phyloP scores from a whole-genome alignment of 92 coral and sea anemone genomes.

The Diadumene lineata region DNA sequence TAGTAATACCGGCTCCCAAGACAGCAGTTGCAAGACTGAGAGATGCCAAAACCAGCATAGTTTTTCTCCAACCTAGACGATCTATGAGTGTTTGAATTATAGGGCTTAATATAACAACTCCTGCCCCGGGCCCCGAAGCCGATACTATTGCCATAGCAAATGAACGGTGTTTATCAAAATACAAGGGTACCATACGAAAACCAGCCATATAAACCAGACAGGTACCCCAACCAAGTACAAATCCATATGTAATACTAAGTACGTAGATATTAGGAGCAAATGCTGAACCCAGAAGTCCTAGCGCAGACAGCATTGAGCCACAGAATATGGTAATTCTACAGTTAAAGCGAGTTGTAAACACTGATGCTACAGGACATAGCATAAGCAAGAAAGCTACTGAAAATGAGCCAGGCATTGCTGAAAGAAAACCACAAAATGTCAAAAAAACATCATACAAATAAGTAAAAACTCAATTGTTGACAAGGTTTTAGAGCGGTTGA shows the following conservation, averaged over 20 bases:
- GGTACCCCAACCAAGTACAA: conserved; percentile 27
- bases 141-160: conserved; percentile 15
- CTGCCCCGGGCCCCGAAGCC: conserved; percentile 27
- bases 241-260: conserved; percentile 33
- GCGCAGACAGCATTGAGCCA: conserved; percentile 29
- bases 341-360: conserved; percentile 19
- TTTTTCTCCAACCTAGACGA: conserved; percentile 19
- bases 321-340: conserved; percentile 21
- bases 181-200: conserved; percentile 23
- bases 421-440: background rate
- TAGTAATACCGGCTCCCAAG: conserved; percentile 5
- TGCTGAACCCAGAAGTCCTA: conserved; percentile 27
- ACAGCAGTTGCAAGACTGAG: conserved; percentile 1
- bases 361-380: conserved; percentile 16
- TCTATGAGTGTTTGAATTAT: conserved; percentile 8
- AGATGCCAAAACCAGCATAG: conserved; percentile 20
- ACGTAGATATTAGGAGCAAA: conserved; percentile 40
- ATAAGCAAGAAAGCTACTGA: background rate
- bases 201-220: conserved; percentile 28
- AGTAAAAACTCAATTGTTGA: too few relatives aligned
- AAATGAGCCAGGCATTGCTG: conserved; percentile 26
- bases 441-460: background rate
- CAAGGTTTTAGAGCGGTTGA: too few relatives aligned
- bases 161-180: conserved; percentile 30
- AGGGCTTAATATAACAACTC: conserved; percentile 33